Evolutionary conservation across 2,113 vertebrate genomes (phyloP).

Genomic region (Colaptes auratus): DNA sequence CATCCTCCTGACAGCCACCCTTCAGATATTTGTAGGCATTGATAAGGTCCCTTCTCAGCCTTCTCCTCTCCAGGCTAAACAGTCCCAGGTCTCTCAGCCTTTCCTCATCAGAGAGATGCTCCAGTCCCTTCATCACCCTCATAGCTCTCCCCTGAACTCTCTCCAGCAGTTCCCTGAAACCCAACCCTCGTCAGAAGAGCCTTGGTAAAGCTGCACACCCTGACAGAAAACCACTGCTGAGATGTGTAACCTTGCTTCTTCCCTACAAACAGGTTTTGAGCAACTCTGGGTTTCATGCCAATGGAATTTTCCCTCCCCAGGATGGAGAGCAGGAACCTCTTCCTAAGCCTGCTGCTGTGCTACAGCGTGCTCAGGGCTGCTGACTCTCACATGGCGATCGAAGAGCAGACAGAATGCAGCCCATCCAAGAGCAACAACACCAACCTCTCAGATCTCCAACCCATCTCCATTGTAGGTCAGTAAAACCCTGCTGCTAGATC

Average conservation of each 20-base stretch:
- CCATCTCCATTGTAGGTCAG: constrained; percentile 80
- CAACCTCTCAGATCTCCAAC: constrained; percentile 60
- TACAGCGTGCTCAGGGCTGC: constrained; percentile 55
- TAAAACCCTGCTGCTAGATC: neutral
- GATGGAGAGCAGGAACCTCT: constrained; percentile 65
- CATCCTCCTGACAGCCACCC: too few relatives aligned
- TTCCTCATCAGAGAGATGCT: too few relatives aligned
- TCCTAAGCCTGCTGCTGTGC: constrained; percentile 70
- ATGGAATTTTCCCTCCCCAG: neutral
- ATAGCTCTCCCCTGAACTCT: too few relatives aligned
- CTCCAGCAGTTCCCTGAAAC: neutral
- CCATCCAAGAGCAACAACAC: constrained; percentile 44
- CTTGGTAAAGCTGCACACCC: neutral
- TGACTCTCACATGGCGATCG: constrained; percentile 53
- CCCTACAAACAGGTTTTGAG: neutral
- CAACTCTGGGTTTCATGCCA: neutral
- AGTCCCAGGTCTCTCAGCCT: too few relatives aligned
- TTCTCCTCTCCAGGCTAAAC: too few relatives aligned
- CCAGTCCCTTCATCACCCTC: too few relatives aligned
- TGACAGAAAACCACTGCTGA: neutral
- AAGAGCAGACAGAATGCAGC: constrained; percentile 63
- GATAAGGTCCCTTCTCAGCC: too few relatives aligned
- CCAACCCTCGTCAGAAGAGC: neutral
- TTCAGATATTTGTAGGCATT: too few relatives aligned
- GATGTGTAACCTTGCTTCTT: neutral